Evolutionary conservation across 2,888 invertebrate species (phyloP), one percentile per base, ranked within the genome.

Genomic region (Erebia aethiops): DNA sequence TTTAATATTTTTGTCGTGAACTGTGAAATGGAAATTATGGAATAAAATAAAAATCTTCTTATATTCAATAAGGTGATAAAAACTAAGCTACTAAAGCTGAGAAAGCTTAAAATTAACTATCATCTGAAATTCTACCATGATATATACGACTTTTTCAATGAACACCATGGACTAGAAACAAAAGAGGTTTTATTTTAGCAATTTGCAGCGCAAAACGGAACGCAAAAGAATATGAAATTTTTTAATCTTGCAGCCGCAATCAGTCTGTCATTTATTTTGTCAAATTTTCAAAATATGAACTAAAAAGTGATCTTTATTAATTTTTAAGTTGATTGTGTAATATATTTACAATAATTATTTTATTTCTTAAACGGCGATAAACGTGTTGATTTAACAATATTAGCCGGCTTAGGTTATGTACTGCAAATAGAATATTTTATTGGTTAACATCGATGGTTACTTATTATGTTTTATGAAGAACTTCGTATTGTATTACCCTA

Each of bases 281-380:
- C 86, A 84, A 81, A 80, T 86, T 84, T 85, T 81, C 77, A 84
- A 87, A 89, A 87, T 87, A 89, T 90, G 35, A 35, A 35, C 13
- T 46, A 46, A 13, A 87, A 89, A 88, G 81, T 91, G 81, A 90
- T 88, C 86, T 87, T 81, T 86, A 82, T 87, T 86, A 43, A 86
- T 90, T 91, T 91, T 87, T 84, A 87, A 83, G 86, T 84, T 89
- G 87, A 90, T 91, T 91, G 88, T 87, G 86, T 88, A 87, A 86
- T 87, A 81, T 84, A 85, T 77, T 77, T 77, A 74, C 71, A 62
- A 75, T 80, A 81, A 80, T 81, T 79, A 82, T 77, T 76, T 79
- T 73, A 72, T 73, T 67, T 73, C 82, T 77, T 79, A 82, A 68
- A 79, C 57, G 49, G 10, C 58, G 74, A 74, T 77, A 76, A 71